These are phyloP conservation scores for Andrena dorsata DNA, from an alignment of 2,888 invertebrate species.

Conservation along the genomic window DNA sequence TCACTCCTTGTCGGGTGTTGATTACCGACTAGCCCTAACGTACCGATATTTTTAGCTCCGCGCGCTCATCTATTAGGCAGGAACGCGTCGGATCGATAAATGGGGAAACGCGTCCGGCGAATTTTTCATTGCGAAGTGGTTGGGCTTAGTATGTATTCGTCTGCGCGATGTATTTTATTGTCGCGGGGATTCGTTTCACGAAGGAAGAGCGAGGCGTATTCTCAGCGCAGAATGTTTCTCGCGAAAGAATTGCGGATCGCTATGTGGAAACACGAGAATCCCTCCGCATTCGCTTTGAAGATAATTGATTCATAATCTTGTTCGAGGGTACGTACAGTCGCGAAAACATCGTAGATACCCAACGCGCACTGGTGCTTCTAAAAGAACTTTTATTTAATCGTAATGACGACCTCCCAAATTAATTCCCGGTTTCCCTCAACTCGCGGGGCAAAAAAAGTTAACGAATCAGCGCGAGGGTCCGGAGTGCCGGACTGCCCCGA, in stretches of 20 bases:
- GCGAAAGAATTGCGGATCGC: conserved; percentile 5
- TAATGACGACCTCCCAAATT: conserved; percentile 45
- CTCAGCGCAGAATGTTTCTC: background rate
- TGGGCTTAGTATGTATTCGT: too few species aligned
- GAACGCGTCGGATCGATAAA: background rate
- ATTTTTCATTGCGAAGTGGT: background rate
- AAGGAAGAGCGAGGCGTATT: too few species aligned
- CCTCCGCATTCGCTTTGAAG: conserved; percentile 8
- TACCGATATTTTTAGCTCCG: conserved; percentile 23
- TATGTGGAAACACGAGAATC: background rate
- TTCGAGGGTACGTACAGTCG: background rate
- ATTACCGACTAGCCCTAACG: conserved; percentile 44
- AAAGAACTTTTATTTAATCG: conserved; percentile 46
- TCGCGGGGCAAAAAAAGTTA: conserved; percentile 39
- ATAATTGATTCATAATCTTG: conserved; percentile 32
- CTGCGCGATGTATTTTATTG: too few species aligned
- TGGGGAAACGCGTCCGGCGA: background rate
- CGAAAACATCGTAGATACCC: conserved; percentile 5
- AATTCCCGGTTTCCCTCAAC: conserved; percentile 46
- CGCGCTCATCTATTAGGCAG: background rate
- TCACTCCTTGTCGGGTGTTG: conserved; percentile 37
- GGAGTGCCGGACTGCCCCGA: conserved; percentile 28
- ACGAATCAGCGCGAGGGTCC: conserved; percentile 38
- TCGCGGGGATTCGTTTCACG: too few species aligned
- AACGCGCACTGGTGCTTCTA: background rate